Evolutionary conservation across 2,797 vertebrate genomes (phyloP).

Genomic region (Manis javanica): DNA sequence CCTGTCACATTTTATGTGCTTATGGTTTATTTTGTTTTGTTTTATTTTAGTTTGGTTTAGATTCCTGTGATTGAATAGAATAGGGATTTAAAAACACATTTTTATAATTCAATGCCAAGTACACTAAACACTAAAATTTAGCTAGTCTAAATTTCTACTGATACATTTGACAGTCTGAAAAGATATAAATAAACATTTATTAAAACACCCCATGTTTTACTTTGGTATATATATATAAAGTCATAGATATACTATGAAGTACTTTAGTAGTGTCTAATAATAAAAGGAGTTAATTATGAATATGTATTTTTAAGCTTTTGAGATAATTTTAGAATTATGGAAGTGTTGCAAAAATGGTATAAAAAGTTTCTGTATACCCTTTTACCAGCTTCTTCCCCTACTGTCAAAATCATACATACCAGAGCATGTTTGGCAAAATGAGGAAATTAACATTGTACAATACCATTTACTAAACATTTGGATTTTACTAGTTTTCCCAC

Average conservation of each 20-base stretch:
- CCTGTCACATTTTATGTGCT: not conserved
- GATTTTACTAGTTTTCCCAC: not conserved
- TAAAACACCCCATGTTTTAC: not conserved
- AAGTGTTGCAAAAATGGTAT: not conserved
- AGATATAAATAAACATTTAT: not conserved
- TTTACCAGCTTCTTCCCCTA: not conserved
- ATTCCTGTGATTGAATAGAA: constrained; percentile 1
- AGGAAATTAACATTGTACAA: not conserved
- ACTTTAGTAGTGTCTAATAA: not conserved
- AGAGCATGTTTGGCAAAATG: not conserved
- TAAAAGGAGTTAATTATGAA: constrained; percentile 9
- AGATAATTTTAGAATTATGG: not conserved
- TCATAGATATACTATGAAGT: not conserved
- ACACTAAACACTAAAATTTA: not conserved
- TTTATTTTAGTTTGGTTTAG: not conserved
- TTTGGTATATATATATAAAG: not conserved
- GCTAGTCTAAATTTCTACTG: not conserved
- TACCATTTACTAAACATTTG: not conserved
- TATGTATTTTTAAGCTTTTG: not conserved
- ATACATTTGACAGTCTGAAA: not conserved
- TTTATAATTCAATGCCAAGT: not conserved
- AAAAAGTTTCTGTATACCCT: not conserved
- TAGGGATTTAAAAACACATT: not conserved
- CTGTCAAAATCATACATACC: not conserved
- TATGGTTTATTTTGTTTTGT: not conserved